Percentiles rank a stretch among this genome's conserved stretches.
Conservation (phyloP, 2,113 vertebrate genomes). For the Tamias sibiricus region DNA sequence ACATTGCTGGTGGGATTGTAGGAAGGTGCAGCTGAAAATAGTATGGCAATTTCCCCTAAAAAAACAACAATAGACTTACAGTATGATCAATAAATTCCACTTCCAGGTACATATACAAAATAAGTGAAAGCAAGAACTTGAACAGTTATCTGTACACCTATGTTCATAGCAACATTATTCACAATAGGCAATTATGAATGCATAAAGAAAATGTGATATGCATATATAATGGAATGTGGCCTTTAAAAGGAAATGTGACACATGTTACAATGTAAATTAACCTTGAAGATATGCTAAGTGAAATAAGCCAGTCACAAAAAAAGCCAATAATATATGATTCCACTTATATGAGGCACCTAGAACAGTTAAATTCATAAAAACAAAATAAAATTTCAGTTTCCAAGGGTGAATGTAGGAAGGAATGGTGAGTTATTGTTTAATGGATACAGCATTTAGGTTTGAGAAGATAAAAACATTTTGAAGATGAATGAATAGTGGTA, state of each 20-base stretch:
- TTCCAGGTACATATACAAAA: constrained; percentile 3
- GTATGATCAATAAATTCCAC: neutral
- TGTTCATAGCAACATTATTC: neutral
- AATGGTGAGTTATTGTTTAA: neutral
- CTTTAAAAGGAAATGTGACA: neutral
- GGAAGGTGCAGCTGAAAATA: constrained; percentile 26
- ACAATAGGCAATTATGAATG: neutral
- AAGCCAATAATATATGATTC: neutral
- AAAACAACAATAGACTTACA: constrained; percentile 37
- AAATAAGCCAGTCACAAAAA: neutral
- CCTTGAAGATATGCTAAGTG: neutral
- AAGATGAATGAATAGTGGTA: neutral
- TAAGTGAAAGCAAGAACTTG: neutral
- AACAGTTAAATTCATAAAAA: constrained; percentile 1
- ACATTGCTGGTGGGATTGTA: neutral
- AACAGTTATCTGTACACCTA: neutral
- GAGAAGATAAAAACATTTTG: neutral
- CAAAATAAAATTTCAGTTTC: neutral
- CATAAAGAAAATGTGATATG: neutral
- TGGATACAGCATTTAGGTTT: neutral
- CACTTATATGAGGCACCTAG: neutral
- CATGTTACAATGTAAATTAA: neutral
- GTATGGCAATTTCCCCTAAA: neutral
- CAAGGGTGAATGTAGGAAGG: neutral
- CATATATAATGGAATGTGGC: neutral